These are phyloP conservation scores for Hanleya hanleyi DNA, from an alignment of 2,888 invertebrate genomes.

Conservation along the genomic window DNA sequence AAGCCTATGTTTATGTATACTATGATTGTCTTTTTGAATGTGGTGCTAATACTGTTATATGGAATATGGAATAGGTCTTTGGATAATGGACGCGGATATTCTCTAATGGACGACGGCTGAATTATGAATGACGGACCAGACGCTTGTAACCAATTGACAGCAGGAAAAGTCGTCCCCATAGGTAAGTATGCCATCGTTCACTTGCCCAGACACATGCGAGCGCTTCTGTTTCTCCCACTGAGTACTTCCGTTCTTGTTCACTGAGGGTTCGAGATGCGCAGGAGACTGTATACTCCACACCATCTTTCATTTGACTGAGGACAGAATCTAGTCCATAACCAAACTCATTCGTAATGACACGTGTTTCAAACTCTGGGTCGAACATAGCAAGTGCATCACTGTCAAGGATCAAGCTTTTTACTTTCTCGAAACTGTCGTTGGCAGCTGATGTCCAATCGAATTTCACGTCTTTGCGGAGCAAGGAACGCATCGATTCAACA, in stretches of 20 bases:
- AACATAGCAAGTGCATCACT: neutral
- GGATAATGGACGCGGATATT: too few relatives aligned
- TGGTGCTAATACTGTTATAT: too few relatives aligned
- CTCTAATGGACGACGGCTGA: too few relatives aligned
- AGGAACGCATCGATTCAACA: neutral
- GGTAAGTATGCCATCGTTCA: conserved; percentile 1
- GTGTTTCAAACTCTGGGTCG: neutral
- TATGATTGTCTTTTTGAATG: too few relatives aligned
- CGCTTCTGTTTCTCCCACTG: neutral
- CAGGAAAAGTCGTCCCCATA: neutral
- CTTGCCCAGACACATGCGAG: neutral
- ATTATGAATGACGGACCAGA: too few relatives aligned
- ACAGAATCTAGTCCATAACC: neutral
- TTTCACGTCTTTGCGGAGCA: neutral
- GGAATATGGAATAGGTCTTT: too few relatives aligned
- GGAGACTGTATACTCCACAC: neutral
- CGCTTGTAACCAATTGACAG: neutral
- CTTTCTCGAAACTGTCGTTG: neutral
- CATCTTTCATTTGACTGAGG: neutral
- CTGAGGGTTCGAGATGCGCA: neutral
- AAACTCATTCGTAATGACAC: neutral
- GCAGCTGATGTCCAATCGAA: neutral
- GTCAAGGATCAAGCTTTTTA: neutral
- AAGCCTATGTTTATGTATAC: too few relatives aligned
- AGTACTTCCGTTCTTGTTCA: neutral